Conservation (phyloP, 2,888 invertebrate genomes). For the Lepeophtheirus nordmannii region DNA sequence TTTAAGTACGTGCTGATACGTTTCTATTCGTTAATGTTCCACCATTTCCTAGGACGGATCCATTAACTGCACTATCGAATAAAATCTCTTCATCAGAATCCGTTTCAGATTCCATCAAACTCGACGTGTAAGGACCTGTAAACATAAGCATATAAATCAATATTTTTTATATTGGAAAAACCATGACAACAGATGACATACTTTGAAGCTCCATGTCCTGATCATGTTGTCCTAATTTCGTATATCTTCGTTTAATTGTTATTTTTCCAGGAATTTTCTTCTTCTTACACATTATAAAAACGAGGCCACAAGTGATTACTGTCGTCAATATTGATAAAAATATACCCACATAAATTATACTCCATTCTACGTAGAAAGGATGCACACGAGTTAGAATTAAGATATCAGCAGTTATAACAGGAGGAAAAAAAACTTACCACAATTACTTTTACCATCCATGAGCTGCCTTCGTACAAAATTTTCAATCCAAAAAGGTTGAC, state of each 20-base stretch:
- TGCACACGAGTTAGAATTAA: background rate
- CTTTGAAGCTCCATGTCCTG: conserved; percentile 12
- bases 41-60: conserved; percentile 4
- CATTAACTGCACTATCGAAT: background rate
- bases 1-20: conserved; percentile 10
- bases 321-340: conserved; percentile 44
- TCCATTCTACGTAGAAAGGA: conserved; percentile 55
- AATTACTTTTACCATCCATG: conserved; percentile 56
- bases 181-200: background rate
- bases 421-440: conserved; percentile 44
- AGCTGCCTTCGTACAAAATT: conserved; percentile 51
- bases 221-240: conserved; percentile 6
- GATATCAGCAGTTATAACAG: background rate
- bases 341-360: conserved; percentile 75
- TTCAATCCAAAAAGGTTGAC: conserved; percentile 95
- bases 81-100: conserved; percentile 19
- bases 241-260: conserved; percentile 2
- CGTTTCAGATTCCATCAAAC: conserved; percentile 10
- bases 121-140: conserved; percentile 18
- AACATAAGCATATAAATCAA: background rate
- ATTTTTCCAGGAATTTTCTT: background rate
- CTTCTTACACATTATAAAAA: background rate
- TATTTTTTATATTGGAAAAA: too few species aligned
- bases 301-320: conserved; percentile 39
- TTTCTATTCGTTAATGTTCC: conserved; percentile 7